phyloP scores from a whole-genome alignment of 2,797 vertebrate genomes.

The Propithecus perrieri region DNA sequence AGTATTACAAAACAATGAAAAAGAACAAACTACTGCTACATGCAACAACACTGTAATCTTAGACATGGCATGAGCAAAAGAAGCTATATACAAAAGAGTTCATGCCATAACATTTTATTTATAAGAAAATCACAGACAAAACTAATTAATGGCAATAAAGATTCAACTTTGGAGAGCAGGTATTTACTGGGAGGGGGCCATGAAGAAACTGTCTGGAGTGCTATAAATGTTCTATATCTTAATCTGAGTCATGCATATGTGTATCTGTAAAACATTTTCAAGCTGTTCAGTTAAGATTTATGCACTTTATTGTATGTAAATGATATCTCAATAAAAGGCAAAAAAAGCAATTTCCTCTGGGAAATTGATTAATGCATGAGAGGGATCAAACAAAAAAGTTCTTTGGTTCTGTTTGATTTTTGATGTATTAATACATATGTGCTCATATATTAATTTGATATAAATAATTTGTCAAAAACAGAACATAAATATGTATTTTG shows the following conservation, averaged over 20 bases:
- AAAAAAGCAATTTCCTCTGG: neutral
- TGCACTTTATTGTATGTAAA: neutral
- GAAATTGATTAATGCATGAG: neutral
- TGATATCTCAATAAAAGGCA: neutral
- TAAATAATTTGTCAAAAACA: conserved; percentile 3
- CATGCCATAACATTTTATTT: neutral
- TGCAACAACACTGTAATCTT: neutral
- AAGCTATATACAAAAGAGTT: neutral
- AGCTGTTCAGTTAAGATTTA: neutral
- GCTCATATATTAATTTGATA: neutral
- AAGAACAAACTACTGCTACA: neutral
- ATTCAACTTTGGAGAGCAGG: neutral
- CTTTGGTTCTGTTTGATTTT: neutral
- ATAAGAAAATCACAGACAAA: conserved; percentile 1
- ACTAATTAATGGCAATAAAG: neutral
- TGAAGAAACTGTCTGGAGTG: neutral
- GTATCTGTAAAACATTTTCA: neutral
- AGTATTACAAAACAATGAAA: neutral
- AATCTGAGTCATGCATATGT: neutral
- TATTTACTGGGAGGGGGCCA: neutral
- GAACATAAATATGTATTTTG: neutral
- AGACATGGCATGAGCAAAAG: neutral
- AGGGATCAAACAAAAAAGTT: neutral
- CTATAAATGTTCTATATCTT: neutral
- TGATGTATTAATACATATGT: neutral